These are phyloP conservation scores for Pardalotus punctatus DNA, from an alignment of 2,113 vertebrate genomes.

Conservation along the genomic window DNA sequence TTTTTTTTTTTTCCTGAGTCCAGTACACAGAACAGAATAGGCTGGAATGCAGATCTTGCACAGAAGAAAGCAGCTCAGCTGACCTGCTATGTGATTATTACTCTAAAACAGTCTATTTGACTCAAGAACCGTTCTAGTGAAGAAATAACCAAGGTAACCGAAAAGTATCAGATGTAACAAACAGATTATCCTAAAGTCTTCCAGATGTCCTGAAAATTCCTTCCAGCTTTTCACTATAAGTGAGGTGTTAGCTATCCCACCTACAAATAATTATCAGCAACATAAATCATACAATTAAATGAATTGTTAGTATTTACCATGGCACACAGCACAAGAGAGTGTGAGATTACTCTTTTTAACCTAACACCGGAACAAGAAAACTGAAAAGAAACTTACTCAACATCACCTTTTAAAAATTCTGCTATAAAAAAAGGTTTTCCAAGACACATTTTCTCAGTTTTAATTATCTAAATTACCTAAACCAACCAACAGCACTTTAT, in stretches of 20 bases:
- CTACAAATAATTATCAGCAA: neutral
- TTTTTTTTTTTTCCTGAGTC: neutral
- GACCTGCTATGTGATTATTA: neutral
- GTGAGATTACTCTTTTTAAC: neutral
- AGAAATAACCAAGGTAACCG: neutral
- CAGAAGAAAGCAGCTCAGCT: neutral
- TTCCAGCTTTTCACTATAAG: neutral
- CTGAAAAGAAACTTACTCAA: neutral
- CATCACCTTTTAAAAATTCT: neutral
- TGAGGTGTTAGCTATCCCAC: neutral
- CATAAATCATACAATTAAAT: neutral
- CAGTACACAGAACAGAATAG: neutral
- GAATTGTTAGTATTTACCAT: neutral
- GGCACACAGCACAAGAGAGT: accelerated
- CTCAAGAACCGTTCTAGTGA: neutral
- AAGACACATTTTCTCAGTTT: neutral
- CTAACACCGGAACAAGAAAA: neutral
- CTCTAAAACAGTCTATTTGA: neutral
- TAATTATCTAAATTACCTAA: neutral
- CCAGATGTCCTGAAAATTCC: neutral
- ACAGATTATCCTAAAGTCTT: neutral
- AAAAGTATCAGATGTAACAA: neutral
- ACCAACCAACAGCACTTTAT: neutral
- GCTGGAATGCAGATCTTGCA: neutral
- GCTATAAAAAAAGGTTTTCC: neutral